Evolutionary conservation across 2,888 invertebrate species (phyloP).

Genomic region (Gortyna flavago): DNA sequence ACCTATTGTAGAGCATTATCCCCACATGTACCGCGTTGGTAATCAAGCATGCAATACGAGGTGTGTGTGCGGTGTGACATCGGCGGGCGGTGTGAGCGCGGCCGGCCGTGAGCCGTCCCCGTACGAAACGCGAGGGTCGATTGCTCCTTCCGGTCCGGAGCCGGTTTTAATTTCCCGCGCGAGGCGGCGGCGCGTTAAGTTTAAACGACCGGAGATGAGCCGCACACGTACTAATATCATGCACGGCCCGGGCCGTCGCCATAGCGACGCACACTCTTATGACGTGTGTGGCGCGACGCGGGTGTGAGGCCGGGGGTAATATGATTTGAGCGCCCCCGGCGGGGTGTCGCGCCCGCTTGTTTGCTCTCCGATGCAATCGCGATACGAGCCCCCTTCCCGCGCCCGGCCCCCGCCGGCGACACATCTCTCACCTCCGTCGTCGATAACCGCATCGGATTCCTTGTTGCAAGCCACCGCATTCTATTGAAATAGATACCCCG

Average conservation of each 20-base stretch:
- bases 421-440: conserved; percentile 88
- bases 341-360: conserved; percentile 88
- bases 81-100: conserved; percentile 56
- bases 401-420: conserved; percentile 76
- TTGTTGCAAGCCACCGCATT: conserved; percentile 88
- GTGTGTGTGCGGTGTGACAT: conserved; percentile 47
- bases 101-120: conserved; percentile 65
- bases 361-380: conserved; percentile 90
- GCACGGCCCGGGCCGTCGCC: conserved; percentile 92
- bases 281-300: conserved; percentile 90
- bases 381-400: conserved; percentile 82
- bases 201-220: conserved; percentile 90
- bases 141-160: conserved; percentile 86
- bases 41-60: conserved; percentile 44
- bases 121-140: conserved; percentile 75
- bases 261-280: conserved; percentile 92
- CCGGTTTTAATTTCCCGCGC: conserved; percentile 89
- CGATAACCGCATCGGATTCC: conserved; percentile 90
- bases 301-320: conserved; percentile 88
- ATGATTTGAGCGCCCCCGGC: conserved; percentile 88
- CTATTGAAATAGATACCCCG: conserved; percentile 88
- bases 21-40: conserved; percentile 12
- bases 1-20: conserved; percentile 11
- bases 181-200: conserved; percentile 84
- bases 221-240: conserved; percentile 89